Conservation (phyloP, 2,888 invertebrate genomes). For the Tetrapedia diversipes region DNA sequence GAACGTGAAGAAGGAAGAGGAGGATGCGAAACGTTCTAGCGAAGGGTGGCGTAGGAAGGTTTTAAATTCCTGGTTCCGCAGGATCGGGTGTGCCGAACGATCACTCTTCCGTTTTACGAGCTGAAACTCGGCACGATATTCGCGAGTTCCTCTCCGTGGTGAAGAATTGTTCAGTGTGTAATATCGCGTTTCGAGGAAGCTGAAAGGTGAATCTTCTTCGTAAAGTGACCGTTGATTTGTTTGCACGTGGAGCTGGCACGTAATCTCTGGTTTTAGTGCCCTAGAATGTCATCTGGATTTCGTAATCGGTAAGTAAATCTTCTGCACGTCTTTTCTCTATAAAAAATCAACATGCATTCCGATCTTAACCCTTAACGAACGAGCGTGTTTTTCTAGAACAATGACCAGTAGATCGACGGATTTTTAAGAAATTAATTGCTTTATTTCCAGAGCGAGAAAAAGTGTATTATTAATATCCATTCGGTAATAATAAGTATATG, state of each 20-base stretch:
- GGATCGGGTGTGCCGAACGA: constrained; percentile 9
- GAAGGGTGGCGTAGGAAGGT: constrained; percentile 1
- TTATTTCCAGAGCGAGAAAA: too few relatives aligned
- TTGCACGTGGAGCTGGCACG: not conserved
- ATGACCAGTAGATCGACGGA: too few relatives aligned
- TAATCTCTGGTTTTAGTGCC: constrained; percentile 10
- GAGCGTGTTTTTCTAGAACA: too few relatives aligned
- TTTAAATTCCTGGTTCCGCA: not conserved
- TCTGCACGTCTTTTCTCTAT: not conserved
- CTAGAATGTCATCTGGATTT: constrained; percentile 62
- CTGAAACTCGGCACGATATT: not conserved
- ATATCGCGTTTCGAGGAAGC: not conserved
- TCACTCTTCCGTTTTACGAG: constrained; percentile 18
- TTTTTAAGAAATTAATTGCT: too few relatives aligned
- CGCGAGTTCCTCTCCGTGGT: not conserved
- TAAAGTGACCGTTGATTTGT: constrained; percentile 35
- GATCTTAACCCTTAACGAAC: too few relatives aligned
- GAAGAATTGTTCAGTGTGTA: constrained; percentile 39
- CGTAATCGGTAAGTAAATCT: constrained; percentile 60
- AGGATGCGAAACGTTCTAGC: not conserved
- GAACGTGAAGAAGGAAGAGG: constrained; percentile 8
- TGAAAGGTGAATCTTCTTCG: constrained; percentile 9
- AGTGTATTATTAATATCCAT: too few relatives aligned
- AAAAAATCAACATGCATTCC: too few relatives aligned
- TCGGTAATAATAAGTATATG: too few relatives aligned